Evolutionary conservation across 2,888 invertebrate species (phyloP).

Genomic region (Rotaria socialis): DNA sequence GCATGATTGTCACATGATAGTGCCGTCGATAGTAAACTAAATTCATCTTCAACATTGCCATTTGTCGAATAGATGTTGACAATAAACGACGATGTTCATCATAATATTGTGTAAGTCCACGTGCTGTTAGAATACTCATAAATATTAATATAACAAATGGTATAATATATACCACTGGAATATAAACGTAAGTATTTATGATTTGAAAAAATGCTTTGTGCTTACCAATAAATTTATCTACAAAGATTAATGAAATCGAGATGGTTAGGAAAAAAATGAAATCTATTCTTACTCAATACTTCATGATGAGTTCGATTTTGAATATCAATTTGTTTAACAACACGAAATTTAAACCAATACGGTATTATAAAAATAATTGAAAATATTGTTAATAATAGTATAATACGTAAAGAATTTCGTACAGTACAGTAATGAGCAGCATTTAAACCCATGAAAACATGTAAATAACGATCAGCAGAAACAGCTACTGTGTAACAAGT

Average conservation of each 20-base stretch:
- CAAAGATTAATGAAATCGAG: neutral
- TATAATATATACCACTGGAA: neutral
- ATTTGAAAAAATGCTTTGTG: neutral
- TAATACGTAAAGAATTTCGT: neutral
- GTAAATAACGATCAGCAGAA: conserved; percentile 15
- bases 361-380: neutral
- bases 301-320: neutral
- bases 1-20: conserved; percentile 15
- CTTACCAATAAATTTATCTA: neutral
- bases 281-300: neutral
- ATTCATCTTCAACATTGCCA: neutral
- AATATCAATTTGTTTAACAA: neutral
- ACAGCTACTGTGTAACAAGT: conserved; percentile 29
- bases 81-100: conserved; percentile 3
- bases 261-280: neutral
- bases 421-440: neutral
- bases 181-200: neutral
- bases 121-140: neutral
- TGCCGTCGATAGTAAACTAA: neutral
- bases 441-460: neutral
- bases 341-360: conserved; percentile 2
- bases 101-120: neutral
- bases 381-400: conserved; percentile 12
- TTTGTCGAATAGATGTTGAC: neutral
- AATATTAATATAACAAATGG: conserved; percentile 3